Conservation (phyloP, 1,140 invertebrate species). For the Eueides isabella region DNA sequence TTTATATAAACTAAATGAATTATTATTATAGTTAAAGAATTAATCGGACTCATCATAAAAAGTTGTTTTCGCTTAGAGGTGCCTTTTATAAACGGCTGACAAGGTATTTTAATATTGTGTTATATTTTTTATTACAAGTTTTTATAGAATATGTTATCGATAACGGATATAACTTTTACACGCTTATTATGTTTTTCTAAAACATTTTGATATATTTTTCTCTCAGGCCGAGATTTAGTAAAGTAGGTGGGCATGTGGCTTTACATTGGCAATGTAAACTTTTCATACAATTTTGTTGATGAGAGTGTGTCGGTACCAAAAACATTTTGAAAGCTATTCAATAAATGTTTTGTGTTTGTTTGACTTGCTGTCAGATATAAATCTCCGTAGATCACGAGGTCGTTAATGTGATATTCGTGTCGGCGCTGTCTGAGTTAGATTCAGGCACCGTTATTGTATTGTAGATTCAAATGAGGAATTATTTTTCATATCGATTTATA, state of each 20-base stretch:
- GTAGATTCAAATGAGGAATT: conserved; percentile 65
- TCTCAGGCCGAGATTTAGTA: not conserved
- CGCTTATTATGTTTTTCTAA: not conserved
- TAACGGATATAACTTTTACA: conserved; percentile 4
- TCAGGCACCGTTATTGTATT: conserved; percentile 71
- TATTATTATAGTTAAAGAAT: not conserved
- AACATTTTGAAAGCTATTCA: conserved; percentile 35
- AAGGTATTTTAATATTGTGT: conserved; percentile 10
- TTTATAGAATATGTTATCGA: conserved; percentile 3
- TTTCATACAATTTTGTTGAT: not conserved
- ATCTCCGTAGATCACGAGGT: conserved; percentile 76
- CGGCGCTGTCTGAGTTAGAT: conserved; percentile 63
- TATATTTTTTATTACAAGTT: conserved; percentile 1
- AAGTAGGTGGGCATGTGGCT: not conserved
- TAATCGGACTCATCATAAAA: conserved; percentile 13
- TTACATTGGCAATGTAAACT: not conserved
- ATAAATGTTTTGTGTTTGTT: conserved; percentile 38
- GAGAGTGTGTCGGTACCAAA: conserved; percentile 25
- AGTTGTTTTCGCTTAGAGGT: conserved; percentile 30
- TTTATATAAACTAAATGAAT: not conserved
- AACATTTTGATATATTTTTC: not conserved
- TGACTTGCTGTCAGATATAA: conserved; percentile 69
- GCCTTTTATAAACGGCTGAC: conserved; percentile 12
- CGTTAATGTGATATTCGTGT: conserved; percentile 80
- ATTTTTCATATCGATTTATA: conserved; percentile 56